These are phyloP conservation scores for cattle (Bos taurus) DNA, from an alignment of 2,113 vertebrate genomes.

Conservation along the genomic window ARS-UCD2.0 NC_037335.1:2746501-2747000, in stretches of 20 bases:
- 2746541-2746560: constrained; percentile 52
- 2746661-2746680: neutral
- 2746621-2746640: constrained; percentile 11
- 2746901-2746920: neutral
- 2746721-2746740: neutral
- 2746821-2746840: neutral
- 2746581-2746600: constrained; percentile 18
- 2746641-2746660: constrained; percentile 30
- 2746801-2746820: neutral
- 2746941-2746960: neutral
- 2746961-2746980: neutral
- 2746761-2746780: neutral
- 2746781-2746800: neutral
- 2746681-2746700: neutral
- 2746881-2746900: neutral
- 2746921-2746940: neutral
- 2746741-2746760: neutral
- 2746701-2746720: neutral
- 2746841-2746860: neutral
- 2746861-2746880: neutral
- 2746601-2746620: constrained; percentile 7
- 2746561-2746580: constrained; percentile 48
- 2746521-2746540: constrained; percentile 60
- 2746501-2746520: constrained; percentile 79
- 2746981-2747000: neutral